These are phyloP conservation scores for Hirundo rustica DNA, from an alignment of 2,797 vertebrate species.

Conservation along the genomic window DNA sequence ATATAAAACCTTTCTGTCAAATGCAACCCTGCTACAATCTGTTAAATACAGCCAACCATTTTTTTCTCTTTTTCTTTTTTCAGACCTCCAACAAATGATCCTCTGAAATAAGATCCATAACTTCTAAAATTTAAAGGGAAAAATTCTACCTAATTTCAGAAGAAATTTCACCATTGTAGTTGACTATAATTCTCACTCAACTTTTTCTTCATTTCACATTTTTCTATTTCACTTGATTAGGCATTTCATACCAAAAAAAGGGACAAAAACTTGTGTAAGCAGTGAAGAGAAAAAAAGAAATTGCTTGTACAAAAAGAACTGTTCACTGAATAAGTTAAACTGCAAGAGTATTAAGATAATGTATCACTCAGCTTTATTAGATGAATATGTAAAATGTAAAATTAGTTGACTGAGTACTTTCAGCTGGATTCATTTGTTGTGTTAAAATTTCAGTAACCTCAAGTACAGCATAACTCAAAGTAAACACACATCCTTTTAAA, in stretches of 20 bases:
- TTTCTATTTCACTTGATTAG: neutral
- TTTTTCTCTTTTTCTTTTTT: neutral
- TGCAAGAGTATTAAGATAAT: neutral
- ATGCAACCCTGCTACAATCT: neutral
- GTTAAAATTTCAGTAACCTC: neutral
- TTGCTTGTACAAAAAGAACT: neutral
- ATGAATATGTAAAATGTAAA: neutral
- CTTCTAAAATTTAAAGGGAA: neutral
- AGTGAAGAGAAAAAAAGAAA: neutral
- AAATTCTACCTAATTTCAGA: neutral
- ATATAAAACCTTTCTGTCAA: neutral
- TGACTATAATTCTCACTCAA: neutral
- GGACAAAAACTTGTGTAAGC: neutral
- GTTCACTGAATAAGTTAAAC: neutral
- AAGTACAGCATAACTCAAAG: neutral
- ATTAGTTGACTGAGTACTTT: neutral
- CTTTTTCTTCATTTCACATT: neutral
- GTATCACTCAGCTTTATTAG: neutral
- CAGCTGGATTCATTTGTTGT: neutral
- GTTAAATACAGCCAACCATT: neutral
- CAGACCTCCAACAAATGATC: neutral
- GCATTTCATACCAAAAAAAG: neutral
- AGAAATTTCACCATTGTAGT: neutral
- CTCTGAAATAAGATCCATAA: neutral
- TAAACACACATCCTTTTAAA: neutral